Base-by-base conservation (phyloP, 2,113 vertebrate genomes). In the Psophia crepitans region DNA sequence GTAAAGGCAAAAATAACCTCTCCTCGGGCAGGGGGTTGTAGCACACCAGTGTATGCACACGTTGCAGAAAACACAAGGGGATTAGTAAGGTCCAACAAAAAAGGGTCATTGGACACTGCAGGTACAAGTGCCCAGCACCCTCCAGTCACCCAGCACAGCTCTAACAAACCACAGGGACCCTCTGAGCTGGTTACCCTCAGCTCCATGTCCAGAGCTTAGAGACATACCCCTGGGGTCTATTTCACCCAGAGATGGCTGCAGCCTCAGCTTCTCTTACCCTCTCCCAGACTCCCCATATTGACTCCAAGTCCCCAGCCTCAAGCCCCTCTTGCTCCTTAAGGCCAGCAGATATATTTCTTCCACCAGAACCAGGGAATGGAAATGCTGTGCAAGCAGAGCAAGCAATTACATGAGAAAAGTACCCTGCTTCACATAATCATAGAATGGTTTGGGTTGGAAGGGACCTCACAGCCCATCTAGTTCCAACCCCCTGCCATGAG, bases 31-130 rank as follows among this genome's bases (percentile, higher is more conserved):
- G 73, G 46, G 66, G 37, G 68, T 4, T 58, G 69, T 37, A 58
- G 90, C 46, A 30, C 28, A 1, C 15, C n/a, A 1, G 0, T 13
- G 11, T 33, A 12, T 16, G 11, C 13, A 7, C 1, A 2, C 12
- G 2, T 20, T 39, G 28, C 53, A 54, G 48, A 12, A 54, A 68
- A 23, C 64, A 35, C 22, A 4, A 11, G 16, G 32, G 18, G 24
- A 17, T 60, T 3, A 16, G 30, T 17, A 5, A 56, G 4, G 43
- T 22, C 39, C 39, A 44, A 12, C 12, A 27, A 0, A 9, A 15
- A 12, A 37, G 24, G 22, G 14, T 19, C 17, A 5, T 18, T 15
- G 58, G 49, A 22, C 32, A 5, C 66, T 20, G 64, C 33, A 43
- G 66, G 37, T 22, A 32, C 37, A 11, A 8, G 28, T 27, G 27